Base-by-base conservation (phyloP, 2,113 vertebrate species). In the Engystomops pustulosus region DNA sequence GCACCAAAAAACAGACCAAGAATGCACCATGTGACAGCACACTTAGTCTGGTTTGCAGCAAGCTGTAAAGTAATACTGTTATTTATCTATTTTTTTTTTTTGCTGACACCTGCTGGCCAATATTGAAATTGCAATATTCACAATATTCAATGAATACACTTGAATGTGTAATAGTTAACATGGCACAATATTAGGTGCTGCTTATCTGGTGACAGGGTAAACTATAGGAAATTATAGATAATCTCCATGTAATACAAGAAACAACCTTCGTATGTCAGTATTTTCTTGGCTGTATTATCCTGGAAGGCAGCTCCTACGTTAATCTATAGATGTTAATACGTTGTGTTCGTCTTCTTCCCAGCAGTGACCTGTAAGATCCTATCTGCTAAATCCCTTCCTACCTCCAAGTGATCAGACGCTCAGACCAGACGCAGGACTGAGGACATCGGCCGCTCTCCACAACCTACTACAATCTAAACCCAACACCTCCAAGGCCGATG, bases 341-440 rank as follows among this genome's bases (percentile, higher is more conserved):
- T 60, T 89, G 84, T 88, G 8, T 87, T 88, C 89, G 25, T 86
- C 90, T 18, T 87, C 81, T 85, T 85, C 67, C 44, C 88, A 15
- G 86, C 87, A 94, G 92, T 88, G 34, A 88, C 45, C 74, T 78
- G 44, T 79, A 84, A 79, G 60, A 78, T 69, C 74, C 62, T 77
- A 60, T 53, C 72, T 41, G n/a, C 47, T 79, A 85, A 85, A 44
- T 79, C 75, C 82, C 47, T 70, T 69, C 75, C 74, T 62, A 70
- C 75, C 83, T 79, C 74, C 72, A 87, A 84, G 79, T 77, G 70
- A 65, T 74, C 86, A 79, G 20, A 51, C 36, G 0, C 44, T 69
- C 7, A 9, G 87, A 87, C 55, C 38, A 41, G 86, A 69, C 34
- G 85, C 88, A 85, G 81, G 78, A 80, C 65, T 88, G 81, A 87